Percentiles rank a stretch among this genome's conserved stretches.
phyloP scores from a whole-genome alignment of 2,113 vertebrate genomes.

The Ia io region DNA sequence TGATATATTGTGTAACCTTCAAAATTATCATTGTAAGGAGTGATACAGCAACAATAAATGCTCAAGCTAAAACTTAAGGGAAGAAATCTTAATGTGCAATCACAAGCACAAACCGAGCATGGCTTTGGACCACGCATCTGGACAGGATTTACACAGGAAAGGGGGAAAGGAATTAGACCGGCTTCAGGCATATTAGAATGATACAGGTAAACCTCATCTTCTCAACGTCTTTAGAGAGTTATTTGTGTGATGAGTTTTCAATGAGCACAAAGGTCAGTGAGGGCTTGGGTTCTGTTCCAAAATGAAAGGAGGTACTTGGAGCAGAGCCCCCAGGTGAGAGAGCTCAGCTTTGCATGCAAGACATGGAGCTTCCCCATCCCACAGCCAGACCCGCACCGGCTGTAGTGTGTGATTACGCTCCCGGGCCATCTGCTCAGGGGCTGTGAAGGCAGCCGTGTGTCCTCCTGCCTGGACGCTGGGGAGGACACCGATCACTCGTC shows the following conservation, averaged over 20 bases:
- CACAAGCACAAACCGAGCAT: not conserved
- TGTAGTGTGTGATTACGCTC: not conserved
- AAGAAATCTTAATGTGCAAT: not conserved
- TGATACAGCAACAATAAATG: not conserved
- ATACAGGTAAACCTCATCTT: not conserved
- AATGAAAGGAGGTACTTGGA: not conserved
- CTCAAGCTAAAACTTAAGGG: not conserved
- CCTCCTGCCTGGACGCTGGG: slow-evolving; percentile 12
- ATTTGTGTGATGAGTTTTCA: not conserved
- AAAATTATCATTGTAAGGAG: not conserved
- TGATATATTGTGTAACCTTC: not conserved
- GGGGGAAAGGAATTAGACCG: not conserved
- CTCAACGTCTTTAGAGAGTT: not conserved
- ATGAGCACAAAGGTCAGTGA: not conserved
- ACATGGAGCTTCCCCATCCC: not conserved
- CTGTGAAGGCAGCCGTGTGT: slow-evolving; percentile 32
- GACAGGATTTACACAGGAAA: not conserved
- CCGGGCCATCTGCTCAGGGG: slow-evolving; percentile 43
- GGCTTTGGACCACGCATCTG: not conserved
- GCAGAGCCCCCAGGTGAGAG: not conserved
- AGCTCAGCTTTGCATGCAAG: not conserved
- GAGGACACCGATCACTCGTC: slow-evolving; percentile 32
- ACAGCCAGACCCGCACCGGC: not conserved
- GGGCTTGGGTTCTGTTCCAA: not conserved
- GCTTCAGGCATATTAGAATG: not conserved